Base-by-base conservation (phyloP, 2,113 vertebrate genomes). In the Melanocharis versteri region DNA sequence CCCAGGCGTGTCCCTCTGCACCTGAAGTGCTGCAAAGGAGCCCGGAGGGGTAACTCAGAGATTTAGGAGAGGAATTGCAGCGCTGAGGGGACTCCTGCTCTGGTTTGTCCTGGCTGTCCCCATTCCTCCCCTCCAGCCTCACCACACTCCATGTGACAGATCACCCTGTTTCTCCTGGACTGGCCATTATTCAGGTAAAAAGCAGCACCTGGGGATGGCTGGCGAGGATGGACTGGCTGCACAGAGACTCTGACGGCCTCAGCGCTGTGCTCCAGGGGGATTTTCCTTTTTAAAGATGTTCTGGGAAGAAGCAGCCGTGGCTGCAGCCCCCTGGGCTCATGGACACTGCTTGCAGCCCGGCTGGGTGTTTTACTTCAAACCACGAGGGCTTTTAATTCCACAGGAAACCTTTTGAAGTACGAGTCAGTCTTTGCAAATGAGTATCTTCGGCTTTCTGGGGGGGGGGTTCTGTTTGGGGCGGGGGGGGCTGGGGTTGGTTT, bases 1-100 rank as follows among this genome's bases (percentile, higher is more conserved):
- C 4, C 69, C 0, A 0, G 27, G 22, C 1, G 0, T 1, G 13
- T 15, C 40, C 53, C 69, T 48, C n/a, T 33, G 77, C 50, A 1
- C 70, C 50, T 11, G 16, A 11, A 2, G 4, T 20, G 45, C 66
- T 48, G 40, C 42, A 30, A 20, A 56, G 73, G 51, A 68, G 33
- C 33, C 11, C 0, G 30, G 30, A 19, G 22, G 19, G 45, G 22
- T 23, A 11, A 6, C 11, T 35, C 45, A 37, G 62, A 14, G 40
- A 58, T 65, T 73, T 7, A 23, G 48, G 47, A 56, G 65, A 69
- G 61, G 16, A 68, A 15, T 3, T 31, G 12, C 45, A 65, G 66
- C 7, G 1, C n/a, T 33, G 54, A 60, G 22, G 39, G 42, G 12
- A 21, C n/a, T 26, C 31, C 3, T 7, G 42, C 83, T 40, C 53